Conservation (phyloP, 92 coral and sea anemone species). For the Montipora capitata region DNA sequence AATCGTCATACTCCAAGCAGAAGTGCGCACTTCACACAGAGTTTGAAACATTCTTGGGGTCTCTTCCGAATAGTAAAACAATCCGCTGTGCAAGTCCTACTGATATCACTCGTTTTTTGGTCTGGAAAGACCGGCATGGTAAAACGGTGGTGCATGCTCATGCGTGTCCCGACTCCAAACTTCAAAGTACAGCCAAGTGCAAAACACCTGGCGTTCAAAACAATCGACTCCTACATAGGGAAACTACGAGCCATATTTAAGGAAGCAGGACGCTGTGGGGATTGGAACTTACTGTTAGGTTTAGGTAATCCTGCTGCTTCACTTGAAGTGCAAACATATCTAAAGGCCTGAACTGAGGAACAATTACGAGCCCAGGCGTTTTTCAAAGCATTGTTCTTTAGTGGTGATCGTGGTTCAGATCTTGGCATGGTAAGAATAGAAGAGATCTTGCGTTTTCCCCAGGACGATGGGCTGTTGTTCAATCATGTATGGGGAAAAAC, state of each 20-base stretch:
- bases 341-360: constrained; percentile 50
- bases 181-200: constrained; percentile 51
- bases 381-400: constrained; percentile 47
- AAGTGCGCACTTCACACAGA: constrained; percentile 37
- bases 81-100: constrained; percentile 56
- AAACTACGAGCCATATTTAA: constrained; percentile 69
- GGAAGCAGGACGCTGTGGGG: constrained; percentile 62
- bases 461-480: constrained; percentile 50
- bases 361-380: constrained; percentile 61
- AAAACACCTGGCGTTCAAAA: constrained; percentile 49
- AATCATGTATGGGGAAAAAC: constrained; percentile 7
- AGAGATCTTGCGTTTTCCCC: constrained; percentile 64
- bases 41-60: constrained; percentile 40
- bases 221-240: constrained; percentile 63
- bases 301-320: constrained; percentile 74
- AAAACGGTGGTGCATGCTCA: constrained; percentile 15
- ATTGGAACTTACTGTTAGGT: constrained; percentile 44
- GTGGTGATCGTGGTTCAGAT: constrained; percentile 68
- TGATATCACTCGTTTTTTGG: constrained; percentile 65
- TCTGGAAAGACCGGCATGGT: constrained; percentile 56
- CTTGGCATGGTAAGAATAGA: constrained; percentile 44
- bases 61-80: constrained; percentile 54
- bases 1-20: constrained; percentile 62
- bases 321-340: constrained; percentile 45
- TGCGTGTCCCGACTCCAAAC: constrained; percentile 4